Evolutionary conservation across 2,797 vertebrate genomes (phyloP).

Genomic region (Argentina silus): DNA sequence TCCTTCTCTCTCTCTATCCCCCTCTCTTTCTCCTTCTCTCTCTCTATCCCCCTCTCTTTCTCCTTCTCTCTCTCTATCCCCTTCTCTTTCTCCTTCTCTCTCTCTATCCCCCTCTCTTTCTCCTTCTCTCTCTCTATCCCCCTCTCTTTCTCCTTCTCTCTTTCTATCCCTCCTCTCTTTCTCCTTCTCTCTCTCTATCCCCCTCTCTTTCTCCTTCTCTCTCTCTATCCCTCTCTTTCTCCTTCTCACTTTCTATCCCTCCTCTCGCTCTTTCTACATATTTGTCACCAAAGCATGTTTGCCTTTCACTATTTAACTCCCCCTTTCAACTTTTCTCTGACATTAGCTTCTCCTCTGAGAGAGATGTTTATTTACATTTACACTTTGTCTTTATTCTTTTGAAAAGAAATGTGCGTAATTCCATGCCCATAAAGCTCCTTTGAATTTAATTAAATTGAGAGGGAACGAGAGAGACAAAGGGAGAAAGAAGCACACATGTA

Average conservation of each 20-base stretch:
- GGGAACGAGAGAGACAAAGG: constrained; percentile 13
- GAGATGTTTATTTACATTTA: too few species aligned
- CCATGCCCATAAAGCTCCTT: not conserved
- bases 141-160: constrained; percentile 57
- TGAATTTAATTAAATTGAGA: too few species aligned
- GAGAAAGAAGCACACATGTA: not conserved
- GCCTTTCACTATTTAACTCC: constrained; percentile 72
- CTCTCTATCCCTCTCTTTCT: constrained; percentile 43
- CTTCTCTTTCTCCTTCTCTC: too few species aligned
- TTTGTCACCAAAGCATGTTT: constrained; percentile 70
- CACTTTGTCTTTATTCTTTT: too few species aligned
- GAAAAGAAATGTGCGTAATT: not conserved
- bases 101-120: constrained; percentile 38
- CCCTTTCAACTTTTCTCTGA: constrained; percentile 14
- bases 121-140: constrained; percentile 39
- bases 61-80: constrained; percentile 73
- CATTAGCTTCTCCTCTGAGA: not conserved
- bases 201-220: constrained; percentile 55
- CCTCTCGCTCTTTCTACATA: constrained; percentile 56
- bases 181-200: constrained; percentile 37
- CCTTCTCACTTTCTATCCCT: constrained; percentile 14
- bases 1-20: constrained; percentile 13
- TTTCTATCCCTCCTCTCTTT: constrained; percentile 39
- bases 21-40: constrained; percentile 1
- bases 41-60: not conserved